Evolutionary conservation across 2,113 vertebrate species (phyloP).

Genomic region (Nettapus auritus): DNA sequence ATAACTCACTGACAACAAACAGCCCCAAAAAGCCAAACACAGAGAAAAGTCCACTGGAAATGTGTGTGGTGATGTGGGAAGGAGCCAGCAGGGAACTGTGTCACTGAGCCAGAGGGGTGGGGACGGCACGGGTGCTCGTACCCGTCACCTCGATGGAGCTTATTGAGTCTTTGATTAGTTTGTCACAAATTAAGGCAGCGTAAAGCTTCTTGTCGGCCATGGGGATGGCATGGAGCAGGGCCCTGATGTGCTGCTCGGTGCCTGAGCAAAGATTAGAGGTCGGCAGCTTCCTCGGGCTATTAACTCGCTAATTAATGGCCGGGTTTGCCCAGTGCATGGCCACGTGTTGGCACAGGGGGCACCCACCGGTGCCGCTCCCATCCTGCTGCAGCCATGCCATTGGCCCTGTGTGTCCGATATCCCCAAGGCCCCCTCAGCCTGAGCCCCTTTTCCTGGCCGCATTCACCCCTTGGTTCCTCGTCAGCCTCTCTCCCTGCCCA

Average conservation of each 20-base stretch:
- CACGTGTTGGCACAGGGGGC: fast-evolving
- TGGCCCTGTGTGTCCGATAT: fast-evolving
- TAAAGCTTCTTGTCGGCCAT: background rate
- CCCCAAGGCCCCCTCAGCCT: fast-evolving
- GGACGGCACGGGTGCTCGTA: fast-evolving
- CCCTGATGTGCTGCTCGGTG: background rate
- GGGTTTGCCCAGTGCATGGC: background rate
- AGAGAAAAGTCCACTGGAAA: background rate
- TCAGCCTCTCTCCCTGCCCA: background rate
- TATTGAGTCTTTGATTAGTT: background rate
- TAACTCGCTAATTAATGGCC: background rate
- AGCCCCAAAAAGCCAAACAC: constrained; percentile 46
- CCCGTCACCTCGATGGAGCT: background rate
- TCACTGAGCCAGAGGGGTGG: background rate
- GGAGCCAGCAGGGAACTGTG: background rate
- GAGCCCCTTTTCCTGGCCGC: background rate
- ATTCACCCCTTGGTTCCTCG: background rate
- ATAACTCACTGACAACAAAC: constrained; percentile 49
- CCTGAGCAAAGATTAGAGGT: background rate
- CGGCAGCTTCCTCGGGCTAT: too few species aligned
- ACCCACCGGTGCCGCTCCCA: too few species aligned
- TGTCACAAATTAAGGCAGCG: background rate
- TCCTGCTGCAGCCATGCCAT: background rate
- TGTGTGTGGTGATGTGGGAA: background rate
- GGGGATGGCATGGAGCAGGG: background rate